Base-by-base conservation (phyloP, 2,888 invertebrate genomes). In the Drosophila setosimentum region DNA sequence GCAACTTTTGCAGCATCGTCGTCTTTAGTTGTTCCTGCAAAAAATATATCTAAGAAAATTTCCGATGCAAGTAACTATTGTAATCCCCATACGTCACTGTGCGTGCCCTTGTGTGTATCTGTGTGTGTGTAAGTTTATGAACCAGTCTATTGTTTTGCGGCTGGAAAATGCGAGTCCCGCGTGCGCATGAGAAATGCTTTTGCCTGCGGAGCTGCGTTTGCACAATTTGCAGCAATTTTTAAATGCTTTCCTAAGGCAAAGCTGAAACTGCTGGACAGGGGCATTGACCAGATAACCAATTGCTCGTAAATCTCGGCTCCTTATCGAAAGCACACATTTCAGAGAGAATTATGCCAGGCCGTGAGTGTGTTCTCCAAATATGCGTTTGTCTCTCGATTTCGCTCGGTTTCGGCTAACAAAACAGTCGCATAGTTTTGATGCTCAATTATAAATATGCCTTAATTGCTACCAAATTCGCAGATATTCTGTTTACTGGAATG, bases 91-190 rank as follows among this genome's bases (percentile, higher is more conserved):
- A 60, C 49, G 51, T 79, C 62, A 51, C 42, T 37, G n/a, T 66
- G 61, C 50, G 66, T 69, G 27, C 68, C 60, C 54, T 33, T n/a
- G 51, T 51, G 8, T 55, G 51, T 29, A 49, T 37, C n/a, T 58
- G 29, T 65, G 45, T 50, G 55, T 29, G 70, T 50, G 59, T 63
- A 78, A 66, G 64, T 86, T 77, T 76, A 72, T 77, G 86, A 78
- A 65, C 86, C 83, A 88, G 76, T 76, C 64, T 78, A 78, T 85
- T 87, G 84, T 83, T 88, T 83, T 86, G 83, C 77, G 88, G 83
- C 85, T 69, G 27, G n/a, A 69, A 87, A 77, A 82, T 77, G 66
- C 73, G 32, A 68, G 53, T 66, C 57, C 54, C 68, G 68, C 71
- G 82, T 69, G 76, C 65, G 60, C 73, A 66, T 83, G 88, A 76